These are phyloP conservation scores for Mercenaria mercenaria DNA, from an alignment of 1,140 invertebrate species.

Conservation along the genomic window DNA sequence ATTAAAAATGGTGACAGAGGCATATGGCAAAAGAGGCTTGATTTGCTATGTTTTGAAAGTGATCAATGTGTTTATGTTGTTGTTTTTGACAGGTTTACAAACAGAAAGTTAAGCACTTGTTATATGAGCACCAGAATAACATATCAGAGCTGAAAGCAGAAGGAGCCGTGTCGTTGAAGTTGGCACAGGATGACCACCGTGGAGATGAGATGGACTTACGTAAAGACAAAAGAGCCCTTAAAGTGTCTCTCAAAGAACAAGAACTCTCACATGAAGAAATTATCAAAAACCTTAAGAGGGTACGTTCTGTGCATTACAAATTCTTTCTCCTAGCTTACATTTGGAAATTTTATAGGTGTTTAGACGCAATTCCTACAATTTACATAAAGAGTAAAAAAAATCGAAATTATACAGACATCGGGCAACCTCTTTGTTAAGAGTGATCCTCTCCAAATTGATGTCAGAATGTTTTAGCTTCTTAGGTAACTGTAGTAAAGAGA, in stretches of 20 bases:
- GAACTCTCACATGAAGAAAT: conserved; percentile 90
- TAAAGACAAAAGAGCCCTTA: conserved; percentile 92
- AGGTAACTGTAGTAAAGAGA: too few relatives aligned
- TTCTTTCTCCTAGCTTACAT: conserved; percentile 25
- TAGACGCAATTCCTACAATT: not conserved
- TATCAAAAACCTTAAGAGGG: conserved; percentile 89
- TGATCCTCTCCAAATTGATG: too few relatives aligned
- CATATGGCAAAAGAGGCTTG: too few relatives aligned
- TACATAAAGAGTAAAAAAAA: too few relatives aligned
- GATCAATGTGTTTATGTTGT: too few relatives aligned
- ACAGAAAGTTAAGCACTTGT: conserved; percentile 96
- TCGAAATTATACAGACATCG: too few relatives aligned
- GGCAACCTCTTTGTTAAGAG: too few relatives aligned
- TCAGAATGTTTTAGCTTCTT: too few relatives aligned
- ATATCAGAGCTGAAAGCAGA: conserved; percentile 92
- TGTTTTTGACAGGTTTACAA: conserved; percentile 89
- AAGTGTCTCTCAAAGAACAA: conserved; percentile 91
- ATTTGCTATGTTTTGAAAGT: too few relatives aligned
- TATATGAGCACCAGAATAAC: conserved; percentile 96
- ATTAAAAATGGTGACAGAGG: too few relatives aligned
- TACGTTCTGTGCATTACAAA: conserved; percentile 74
- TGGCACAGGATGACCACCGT: conserved; percentile 91
- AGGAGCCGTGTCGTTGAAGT: conserved; percentile 91
- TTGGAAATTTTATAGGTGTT: too few relatives aligned
- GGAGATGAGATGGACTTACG: conserved; percentile 92